Evolutionary conservation across 1,140 invertebrate species (phyloP).

Genomic region (Thaumatotibia leucotreta): DNA sequence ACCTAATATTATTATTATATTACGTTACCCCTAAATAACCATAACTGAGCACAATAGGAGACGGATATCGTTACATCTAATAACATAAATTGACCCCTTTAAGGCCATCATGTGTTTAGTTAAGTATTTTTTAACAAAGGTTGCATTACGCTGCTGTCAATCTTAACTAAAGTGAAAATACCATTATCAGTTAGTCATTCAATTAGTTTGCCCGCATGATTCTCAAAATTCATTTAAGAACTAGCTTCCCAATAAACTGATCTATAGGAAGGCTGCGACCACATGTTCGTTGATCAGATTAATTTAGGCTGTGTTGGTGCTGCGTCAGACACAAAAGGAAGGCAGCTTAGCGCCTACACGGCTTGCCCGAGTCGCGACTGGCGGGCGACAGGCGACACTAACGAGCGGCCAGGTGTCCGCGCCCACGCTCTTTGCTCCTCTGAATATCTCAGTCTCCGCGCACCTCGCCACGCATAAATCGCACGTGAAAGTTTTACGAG

Average conservation of each 20-base stretch:
- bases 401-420: conserved; percentile 68
- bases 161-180: conserved; percentile 23
- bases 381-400: conserved; percentile 48
- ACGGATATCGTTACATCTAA: neutral
- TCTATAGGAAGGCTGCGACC: neutral
- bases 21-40: neutral
- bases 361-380: conserved; percentile 28
- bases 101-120: neutral
- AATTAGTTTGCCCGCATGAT: conserved; percentile 49
- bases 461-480: conserved; percentile 56
- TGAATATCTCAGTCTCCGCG: conserved; percentile 64
- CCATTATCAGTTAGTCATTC: conserved; percentile 52
- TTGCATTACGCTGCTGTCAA: conserved; percentile 7
- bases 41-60: neutral
- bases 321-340: conserved; percentile 15
- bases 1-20: neutral
- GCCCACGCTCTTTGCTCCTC: conserved; percentile 58
- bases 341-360: conserved; percentile 24
- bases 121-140: neutral
- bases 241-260: conserved; percentile 8
- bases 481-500: conserved; percentile 74
- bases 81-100: neutral
- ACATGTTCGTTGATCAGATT: neutral
- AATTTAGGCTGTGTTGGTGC: neutral
- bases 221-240: conserved; percentile 44